A percentile compares a stretch with the other conserved stretches of the same genome.
These are phyloP conservation scores for Pissodes strobi DNA, from an alignment of 1,140 invertebrate genomes.

Conservation along the genomic window DNA sequence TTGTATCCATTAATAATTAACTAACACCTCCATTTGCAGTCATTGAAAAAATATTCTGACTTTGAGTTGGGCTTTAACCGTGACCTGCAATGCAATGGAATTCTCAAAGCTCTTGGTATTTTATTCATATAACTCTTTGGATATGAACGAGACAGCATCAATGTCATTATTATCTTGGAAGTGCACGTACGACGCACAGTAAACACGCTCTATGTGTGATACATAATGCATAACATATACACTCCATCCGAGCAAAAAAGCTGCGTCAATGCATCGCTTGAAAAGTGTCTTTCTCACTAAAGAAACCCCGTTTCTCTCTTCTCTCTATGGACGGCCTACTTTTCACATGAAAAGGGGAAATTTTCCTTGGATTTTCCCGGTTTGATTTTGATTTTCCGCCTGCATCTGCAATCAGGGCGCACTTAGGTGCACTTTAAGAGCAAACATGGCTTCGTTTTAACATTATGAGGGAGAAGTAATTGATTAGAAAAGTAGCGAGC, in stretches of 20 bases:
- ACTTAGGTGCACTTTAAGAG: conserved; percentile 27
- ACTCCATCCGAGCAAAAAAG: conserved; percentile 12
- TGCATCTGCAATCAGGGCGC: conserved; percentile 29
- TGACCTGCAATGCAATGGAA: too few relatives aligned
- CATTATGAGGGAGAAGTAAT: conserved; percentile 10
- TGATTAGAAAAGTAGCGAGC: conserved; percentile 25
- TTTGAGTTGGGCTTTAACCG: too few relatives aligned
- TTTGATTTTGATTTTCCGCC: conserved; percentile 20
- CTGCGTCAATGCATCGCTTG: conserved; percentile 27
- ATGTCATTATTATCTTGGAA: too few relatives aligned
- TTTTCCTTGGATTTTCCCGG: conserved; percentile 8
- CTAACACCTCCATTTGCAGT: too few relatives aligned
- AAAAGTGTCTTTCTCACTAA: conserved; percentile 29
- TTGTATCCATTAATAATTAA: too few relatives aligned
- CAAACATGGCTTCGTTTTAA: conserved; percentile 19
- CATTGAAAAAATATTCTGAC: too few relatives aligned
- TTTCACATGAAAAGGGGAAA: conserved; percentile 15
- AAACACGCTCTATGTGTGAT: conserved; percentile 17
- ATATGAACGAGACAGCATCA: too few relatives aligned
- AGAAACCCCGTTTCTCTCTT: conserved; percentile 8
- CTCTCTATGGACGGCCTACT: conserved; percentile 22
- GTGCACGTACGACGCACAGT: conserved; percentile 2
- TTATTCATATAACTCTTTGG: too few relatives aligned
- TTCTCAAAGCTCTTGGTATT: too few relatives aligned
- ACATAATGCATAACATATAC: conserved; percentile 31